Evolutionary conservation across 2,888 invertebrate species (phyloP), one percentile per base, ranked within the genome.

Genomic region (Gymnoscelis rufifasciata): DNA sequence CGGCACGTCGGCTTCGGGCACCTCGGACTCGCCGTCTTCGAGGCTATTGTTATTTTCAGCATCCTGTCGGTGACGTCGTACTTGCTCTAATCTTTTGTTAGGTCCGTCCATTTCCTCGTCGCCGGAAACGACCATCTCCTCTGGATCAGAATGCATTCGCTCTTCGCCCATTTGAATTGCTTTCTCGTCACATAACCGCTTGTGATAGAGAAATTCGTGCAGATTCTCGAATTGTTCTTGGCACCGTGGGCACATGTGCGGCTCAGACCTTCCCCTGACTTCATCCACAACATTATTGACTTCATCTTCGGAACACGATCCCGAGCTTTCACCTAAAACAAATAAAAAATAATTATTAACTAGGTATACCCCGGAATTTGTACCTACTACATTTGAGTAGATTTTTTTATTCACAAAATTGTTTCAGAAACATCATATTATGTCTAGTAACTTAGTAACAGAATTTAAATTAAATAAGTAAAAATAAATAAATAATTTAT

Each of bases 41-140:
- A 92, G 91, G 69, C 91, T 92, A 54, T 88, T 88, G 70, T 94
- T 94, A 75, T 94, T 94, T 63, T 93, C 94, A 29, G 93, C 94
- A 72, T 94, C 94, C 76, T 94, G 93, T 53, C 92, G 90, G 76
- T 93, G 92, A 61, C 92, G 88, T 57, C 92, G 90, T 74, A 92
- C 92, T 74, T 92, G 91, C 71, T 93, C 93, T 64, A 92, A 78
- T 62, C 91, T 83, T 68, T 92, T 92, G 46, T 91, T 92, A 51
- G 91, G 90, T 57, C 90, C 90, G 58, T 92, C 92, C 76, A 92
- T 91, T 70, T 91, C 91, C 68, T 90, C 91, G 70, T 92, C 91
- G 59, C 91, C 93, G 40, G 92, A 92, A 27, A 92, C 92, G 59
- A 92, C 92, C 89, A 92, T 93, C 68, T 93, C 93, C 64, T 92